phyloP scores from a whole-genome alignment of 2,888 invertebrate genomes.

The Apamea monoglypha region DNA sequence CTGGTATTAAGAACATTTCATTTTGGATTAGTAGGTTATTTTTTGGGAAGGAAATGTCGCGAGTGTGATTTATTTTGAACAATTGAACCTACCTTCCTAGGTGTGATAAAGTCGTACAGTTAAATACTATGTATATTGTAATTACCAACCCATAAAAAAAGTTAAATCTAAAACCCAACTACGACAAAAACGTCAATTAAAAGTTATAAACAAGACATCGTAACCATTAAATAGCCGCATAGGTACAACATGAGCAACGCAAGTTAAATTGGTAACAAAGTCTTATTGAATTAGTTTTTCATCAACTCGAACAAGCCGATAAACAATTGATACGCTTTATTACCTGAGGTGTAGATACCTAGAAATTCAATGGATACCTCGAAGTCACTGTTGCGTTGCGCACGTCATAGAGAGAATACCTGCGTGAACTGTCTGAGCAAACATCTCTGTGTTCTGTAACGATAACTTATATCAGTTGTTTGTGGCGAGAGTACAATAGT shows the following conservation, averaged over 20 bases:
- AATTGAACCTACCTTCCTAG: neutral
- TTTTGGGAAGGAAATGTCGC: neutral
- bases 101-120: neutral
- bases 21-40: constrained; percentile 17
- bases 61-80: neutral
- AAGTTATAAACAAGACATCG: neutral
- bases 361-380: constrained; percentile 30
- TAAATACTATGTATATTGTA: neutral
- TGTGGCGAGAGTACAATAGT: neutral
- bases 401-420: constrained; percentile 36
- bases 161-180: neutral
- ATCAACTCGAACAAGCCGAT: neutral
- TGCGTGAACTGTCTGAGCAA: constrained; percentile 30
- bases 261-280: neutral
- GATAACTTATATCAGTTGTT: constrained; percentile 41
- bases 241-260: neutral
- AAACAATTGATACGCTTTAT: neutral
- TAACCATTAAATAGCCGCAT: neutral
- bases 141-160: neutral
- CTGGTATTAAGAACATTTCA: constrained; percentile 12
- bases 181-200: neutral
- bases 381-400: constrained; percentile 42
- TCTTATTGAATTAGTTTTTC: neutral
- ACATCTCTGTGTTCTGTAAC: constrained; percentile 34
- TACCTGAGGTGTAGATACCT: neutral